Evolutionary conservation across 2,888 invertebrate species (phyloP), one percentile per base, ranked within the genome.

Genomic region (Caenorhabditis drosophilae): DNA sequence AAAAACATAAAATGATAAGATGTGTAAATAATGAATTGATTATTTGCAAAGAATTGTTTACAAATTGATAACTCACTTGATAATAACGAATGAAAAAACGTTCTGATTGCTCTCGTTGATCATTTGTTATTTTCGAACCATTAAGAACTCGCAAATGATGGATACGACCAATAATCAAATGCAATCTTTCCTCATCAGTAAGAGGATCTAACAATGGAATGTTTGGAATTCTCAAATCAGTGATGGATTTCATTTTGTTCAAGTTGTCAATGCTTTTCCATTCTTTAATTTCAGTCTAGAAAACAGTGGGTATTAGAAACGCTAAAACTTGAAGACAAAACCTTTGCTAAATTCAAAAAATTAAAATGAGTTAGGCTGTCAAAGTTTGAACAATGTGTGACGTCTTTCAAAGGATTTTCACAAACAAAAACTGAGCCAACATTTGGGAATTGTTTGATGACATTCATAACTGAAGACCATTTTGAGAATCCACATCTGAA

Each of bases 161-260:
- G 51, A 74, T 51, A n/a, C 76, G 60, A n/a, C 73, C 72, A 40
- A 74, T 70, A 52, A 74, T 67, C 45, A 76, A 64, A 55, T 76
- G 76, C n/a, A 67, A 52, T n/a, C 74, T 40, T 42, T 76, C 74
- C 46, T 73, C 75, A 20, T 75, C 75, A 9, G 66, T 38, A 11
- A 63, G 47, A 12, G 53, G 36, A 18, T 77, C 70, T 71, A 89
- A 86, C 36, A 89, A 84, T 25, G 89, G 88, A 64, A 89, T 87
- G 36, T 90, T 90, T 86, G 90, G 90, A 67, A 94, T 89, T 80
- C 94, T 88, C 64, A 95, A 88, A 85, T 92, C 92, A 74, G 89
- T 89, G 55, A 96, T 87, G 89, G 88, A 1, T 91, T 92, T 86
- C 93, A 93, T 83, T 89, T 89, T 52, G 90, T 89, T 92, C 77